Evolutionary conservation across 2,797 vertebrate species (phyloP).

Genomic region (Hafferia zeledoni): DNA sequence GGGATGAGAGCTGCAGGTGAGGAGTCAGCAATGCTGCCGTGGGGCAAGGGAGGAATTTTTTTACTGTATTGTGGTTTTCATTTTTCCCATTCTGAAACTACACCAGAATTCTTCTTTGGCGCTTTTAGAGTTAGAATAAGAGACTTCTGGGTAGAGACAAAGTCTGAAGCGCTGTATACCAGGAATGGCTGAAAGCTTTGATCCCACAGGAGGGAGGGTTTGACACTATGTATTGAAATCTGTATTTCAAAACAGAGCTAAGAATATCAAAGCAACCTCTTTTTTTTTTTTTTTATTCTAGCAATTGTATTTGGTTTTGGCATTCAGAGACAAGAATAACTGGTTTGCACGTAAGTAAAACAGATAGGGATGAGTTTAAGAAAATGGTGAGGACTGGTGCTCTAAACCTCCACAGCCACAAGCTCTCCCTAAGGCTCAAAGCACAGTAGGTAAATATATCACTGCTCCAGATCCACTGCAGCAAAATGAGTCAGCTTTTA

Average conservation of each 20-base stretch:
- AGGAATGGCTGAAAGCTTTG: background rate
- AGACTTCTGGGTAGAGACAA: background rate
- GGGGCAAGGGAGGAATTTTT: background rate
- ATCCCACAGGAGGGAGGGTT: background rate
- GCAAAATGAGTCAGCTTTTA: conserved; percentile 44
- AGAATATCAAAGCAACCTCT: background rate
- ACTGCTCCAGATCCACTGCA: background rate
- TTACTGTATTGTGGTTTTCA: background rate
- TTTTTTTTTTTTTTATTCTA: background rate
- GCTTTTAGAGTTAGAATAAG: background rate
- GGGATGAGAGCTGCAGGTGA: background rate
- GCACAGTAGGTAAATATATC: background rate
- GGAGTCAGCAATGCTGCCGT: background rate
- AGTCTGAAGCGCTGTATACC: background rate
- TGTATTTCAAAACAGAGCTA: background rate
- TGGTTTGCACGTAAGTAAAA: background rate
- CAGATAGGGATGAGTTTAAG: background rate
- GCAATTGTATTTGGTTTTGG: background rate
- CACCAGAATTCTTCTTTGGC: background rate
- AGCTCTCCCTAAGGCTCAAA: background rate
- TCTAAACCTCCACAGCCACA: background rate
- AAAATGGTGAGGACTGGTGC: background rate
- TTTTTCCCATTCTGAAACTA: background rate
- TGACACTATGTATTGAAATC: background rate
- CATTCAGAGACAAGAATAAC: background rate